These are phyloP conservation scores for Pteruthius melanotis DNA, from an alignment of 2,113 vertebrate species.

Conservation along the genomic window DNA sequence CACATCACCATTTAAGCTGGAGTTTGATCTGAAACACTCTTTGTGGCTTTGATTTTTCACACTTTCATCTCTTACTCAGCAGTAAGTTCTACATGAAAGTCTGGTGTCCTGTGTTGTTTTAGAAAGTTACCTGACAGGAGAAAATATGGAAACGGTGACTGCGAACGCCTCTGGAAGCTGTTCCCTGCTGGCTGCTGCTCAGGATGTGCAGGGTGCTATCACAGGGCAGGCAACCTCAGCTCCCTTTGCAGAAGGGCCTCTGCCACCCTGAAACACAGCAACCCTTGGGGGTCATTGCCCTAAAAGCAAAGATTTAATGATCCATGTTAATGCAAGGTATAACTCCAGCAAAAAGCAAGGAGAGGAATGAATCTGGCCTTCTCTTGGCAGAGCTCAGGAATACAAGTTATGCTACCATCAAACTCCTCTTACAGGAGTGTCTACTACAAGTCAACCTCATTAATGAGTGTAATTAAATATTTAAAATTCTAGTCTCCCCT, in stretches of 20 bases:
- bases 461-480: not conserved
- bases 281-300: accelerated
- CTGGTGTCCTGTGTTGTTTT: not conserved
- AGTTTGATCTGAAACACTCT: not conserved
- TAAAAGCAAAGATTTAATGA: not conserved
- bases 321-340: accelerated
- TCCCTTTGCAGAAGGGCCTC: not conserved
- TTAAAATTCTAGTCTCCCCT: not conserved
- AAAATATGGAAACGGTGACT: not conserved
- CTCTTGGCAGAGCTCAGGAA: not conserved
- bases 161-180: not conserved
- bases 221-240: not conserved
- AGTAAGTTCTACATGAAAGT: not conserved
- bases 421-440: not conserved
- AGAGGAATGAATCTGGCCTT: not conserved
- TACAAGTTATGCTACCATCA: not conserved
- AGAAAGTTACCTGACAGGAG: not conserved
- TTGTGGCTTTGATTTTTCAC: not conserved
- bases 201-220: accelerated
- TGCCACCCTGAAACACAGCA: not conserved
- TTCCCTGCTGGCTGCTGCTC: not conserved
- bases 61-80: not conserved
- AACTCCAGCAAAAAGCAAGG: not conserved
- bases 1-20: not conserved
- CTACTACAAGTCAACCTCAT: not conserved